Percentiles rank a stretch among this genome's conserved stretches.
Evolutionary conservation across 1,140 invertebrate genomes (phyloP).

Genomic region (Drosophila albomicans): DNA sequence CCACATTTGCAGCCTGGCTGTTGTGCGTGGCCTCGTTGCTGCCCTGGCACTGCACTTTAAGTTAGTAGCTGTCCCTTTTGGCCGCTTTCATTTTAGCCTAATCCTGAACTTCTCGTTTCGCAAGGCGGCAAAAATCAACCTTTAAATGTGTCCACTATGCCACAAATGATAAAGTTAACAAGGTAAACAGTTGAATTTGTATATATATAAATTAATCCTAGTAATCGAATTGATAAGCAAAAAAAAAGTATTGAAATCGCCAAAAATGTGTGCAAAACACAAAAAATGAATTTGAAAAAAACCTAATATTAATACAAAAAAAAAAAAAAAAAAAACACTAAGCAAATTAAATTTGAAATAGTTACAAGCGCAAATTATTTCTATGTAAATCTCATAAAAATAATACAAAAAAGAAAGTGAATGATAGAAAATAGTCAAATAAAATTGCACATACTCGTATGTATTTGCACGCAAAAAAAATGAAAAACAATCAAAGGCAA

Average conservation of each 20-base stretch:
- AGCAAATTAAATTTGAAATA: slow-evolving; percentile 40
- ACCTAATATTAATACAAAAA: slow-evolving; percentile 5
- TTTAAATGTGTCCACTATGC: slow-evolving; percentile 31
- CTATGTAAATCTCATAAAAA: slow-evolving; percentile 33
- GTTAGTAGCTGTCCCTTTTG: slow-evolving; percentile 69
- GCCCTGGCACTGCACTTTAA: slow-evolving; percentile 62
- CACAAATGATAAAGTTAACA: slow-evolving; percentile 64
- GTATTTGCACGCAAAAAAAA: slow-evolving; percentile 63
- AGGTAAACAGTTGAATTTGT: slow-evolving; percentile 79
- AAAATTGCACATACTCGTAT: slow-evolving; percentile 42
- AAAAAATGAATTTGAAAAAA: slow-evolving; percentile 21
- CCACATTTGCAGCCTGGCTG: slow-evolving; percentile 57
- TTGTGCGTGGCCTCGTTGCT: slow-evolving; percentile 55
- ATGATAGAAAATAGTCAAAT: slow-evolving; percentile 15
- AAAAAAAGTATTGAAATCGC: slow-evolving; percentile 10
- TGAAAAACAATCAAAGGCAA: slow-evolving; percentile 76
- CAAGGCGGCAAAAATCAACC: slow-evolving; percentile 27
- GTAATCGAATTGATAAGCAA: slow-evolving; percentile 47
- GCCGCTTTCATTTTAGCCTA: slow-evolving; percentile 59
- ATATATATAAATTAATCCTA: slow-evolving; percentile 36
- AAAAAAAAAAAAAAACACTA: not conserved
- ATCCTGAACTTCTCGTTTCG: slow-evolving; percentile 13
- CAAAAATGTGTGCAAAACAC: slow-evolving; percentile 52
- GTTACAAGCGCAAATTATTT: slow-evolving; percentile 12
- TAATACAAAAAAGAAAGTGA: slow-evolving; percentile 3